Conservation (phyloP, 1,140 invertebrate genomes). For the Drosophila burlai region DNA sequence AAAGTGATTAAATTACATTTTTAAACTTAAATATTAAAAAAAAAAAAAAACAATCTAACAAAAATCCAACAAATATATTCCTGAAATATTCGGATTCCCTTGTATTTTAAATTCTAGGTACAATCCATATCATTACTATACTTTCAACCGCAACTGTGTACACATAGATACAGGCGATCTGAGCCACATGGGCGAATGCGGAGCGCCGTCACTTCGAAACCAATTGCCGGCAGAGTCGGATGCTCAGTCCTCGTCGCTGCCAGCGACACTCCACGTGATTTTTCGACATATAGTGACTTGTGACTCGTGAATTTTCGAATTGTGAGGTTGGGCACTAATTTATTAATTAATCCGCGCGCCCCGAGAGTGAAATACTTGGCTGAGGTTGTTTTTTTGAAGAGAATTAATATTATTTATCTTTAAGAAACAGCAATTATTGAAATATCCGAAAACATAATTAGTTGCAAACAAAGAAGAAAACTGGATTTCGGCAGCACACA, state of each 20-base stretch:
- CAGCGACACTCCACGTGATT: slow-evolving; percentile 56
- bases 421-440: slow-evolving; percentile 26
- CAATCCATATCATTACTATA: not conserved
- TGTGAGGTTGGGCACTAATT: slow-evolving; percentile 31
- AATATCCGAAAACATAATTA: slow-evolving; percentile 46
- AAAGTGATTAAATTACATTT: too few species aligned
- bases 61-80: not conserved
- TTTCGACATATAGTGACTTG: slow-evolving; percentile 38
- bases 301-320: slow-evolving; percentile 9
- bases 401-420: slow-evolving; percentile 24
- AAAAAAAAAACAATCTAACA: too few species aligned
- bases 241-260: slow-evolving; percentile 44
- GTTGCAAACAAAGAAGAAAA: slow-evolving; percentile 48
- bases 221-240: slow-evolving; percentile 72
- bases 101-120: not conserved
- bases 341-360: slow-evolving; percentile 22
- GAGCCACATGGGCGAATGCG: slow-evolving; percentile 38
- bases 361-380: slow-evolving; percentile 25
- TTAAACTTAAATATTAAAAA: not conserved
- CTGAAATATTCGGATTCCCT: not conserved
- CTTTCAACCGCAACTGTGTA: slow-evolving; percentile 14
- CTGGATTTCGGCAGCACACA: slow-evolving; percentile 33
- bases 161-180: slow-evolving; percentile 21
- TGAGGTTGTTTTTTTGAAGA: not conserved
- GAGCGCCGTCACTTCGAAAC: slow-evolving; percentile 61